phyloP scores from a whole-genome alignment of 2,888 invertebrate genomes.

The Carabus problematicus region DNA sequence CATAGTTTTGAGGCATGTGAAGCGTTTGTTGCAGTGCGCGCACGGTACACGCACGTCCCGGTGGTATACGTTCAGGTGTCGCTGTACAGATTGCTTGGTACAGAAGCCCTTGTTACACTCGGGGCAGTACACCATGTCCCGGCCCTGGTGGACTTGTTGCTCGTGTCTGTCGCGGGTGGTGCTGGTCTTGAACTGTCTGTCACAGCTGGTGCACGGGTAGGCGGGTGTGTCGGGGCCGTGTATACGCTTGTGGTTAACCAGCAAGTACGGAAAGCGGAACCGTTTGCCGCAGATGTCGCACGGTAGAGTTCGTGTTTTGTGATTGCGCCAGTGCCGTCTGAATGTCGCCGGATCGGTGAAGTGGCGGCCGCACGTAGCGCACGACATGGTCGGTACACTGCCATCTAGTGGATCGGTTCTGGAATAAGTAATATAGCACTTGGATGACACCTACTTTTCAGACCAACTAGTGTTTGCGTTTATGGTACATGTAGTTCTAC shows the following conservation, averaged over 20 bases:
- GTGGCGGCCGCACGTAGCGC: conserved; percentile 54
- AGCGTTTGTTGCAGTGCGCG: conserved; percentile 48
- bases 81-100: conserved; percentile 44
- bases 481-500: too few relatives aligned
- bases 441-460: too few relatives aligned
- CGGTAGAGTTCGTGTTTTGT: conserved; percentile 45
- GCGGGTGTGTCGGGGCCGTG: conserved; percentile 52
- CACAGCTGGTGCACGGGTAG: conserved; percentile 54
- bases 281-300: conserved; percentile 39
- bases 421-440: too few relatives aligned
- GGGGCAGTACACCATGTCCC: too few relatives aligned
- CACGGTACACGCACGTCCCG: conserved; percentile 45
- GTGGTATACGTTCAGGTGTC: conserved; percentile 46
- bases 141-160: not conserved
- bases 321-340: conserved; percentile 61
- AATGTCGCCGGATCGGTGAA: conserved; percentile 63
- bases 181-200: not conserved
- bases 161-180: not conserved
- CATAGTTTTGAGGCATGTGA: conserved; percentile 32
- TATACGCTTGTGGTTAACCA: not conserved
- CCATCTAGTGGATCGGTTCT: conserved; percentile 4
- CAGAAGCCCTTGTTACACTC: conserved; percentile 44
- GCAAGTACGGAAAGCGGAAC: conserved; percentile 16
- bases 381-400: conserved; percentile 22
- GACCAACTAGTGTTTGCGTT: too few relatives aligned